A percentile compares a stretch with the other conserved stretches of the same genome.
Conservation (phyloP, 2,888 invertebrate species). For the Priapulus caudatus region DNA sequence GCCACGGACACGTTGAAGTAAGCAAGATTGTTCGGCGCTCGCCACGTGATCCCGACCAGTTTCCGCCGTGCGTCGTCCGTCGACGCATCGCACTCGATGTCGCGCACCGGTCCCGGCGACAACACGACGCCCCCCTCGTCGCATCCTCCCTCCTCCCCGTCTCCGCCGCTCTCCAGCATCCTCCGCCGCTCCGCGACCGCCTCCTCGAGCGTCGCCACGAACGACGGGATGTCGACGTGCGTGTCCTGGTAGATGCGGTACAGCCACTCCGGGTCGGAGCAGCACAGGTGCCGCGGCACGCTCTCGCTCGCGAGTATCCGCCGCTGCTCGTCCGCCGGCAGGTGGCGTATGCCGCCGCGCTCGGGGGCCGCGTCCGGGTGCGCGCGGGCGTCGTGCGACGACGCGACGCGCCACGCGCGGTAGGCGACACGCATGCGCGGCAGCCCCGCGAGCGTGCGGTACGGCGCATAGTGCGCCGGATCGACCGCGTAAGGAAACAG, state of each 20-base stretch:
- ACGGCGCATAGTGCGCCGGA: slow-evolving; percentile 40
- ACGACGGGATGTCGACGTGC: slow-evolving; percentile 30
- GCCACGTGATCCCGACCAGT: slow-evolving; percentile 26
- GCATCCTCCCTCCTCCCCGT: too few relatives aligned
- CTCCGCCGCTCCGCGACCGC: slow-evolving; percentile 18
- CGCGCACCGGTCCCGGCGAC: too few relatives aligned
- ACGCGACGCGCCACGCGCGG: slow-evolving; percentile 38
- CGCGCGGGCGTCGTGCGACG: slow-evolving; percentile 28
- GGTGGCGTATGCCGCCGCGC: slow-evolving; percentile 41
- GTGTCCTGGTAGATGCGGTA: slow-evolving; percentile 45
- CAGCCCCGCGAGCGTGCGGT: slow-evolving; percentile 36
- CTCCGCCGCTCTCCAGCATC: too few relatives aligned
- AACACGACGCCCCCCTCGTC: too few relatives aligned
- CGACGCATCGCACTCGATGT: too few relatives aligned
- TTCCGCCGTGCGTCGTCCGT: too few relatives aligned
- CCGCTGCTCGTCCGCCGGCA: slow-evolving; percentile 29
- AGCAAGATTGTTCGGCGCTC: slow-evolving; percentile 27
- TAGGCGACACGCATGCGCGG: slow-evolving; percentile 36
- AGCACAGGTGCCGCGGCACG: slow-evolving; percentile 41
- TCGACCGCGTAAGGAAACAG: slow-evolving; percentile 44
- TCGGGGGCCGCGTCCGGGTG: slow-evolving; percentile 40
- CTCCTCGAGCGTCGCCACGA: slow-evolving; percentile 22
- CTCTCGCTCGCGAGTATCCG: slow-evolving; percentile 27
- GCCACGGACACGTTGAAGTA: slow-evolving; percentile 18
- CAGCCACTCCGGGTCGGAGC: slow-evolving; percentile 42